Percentiles rank a stretch among this genome's conserved stretches.
These are phyloP conservation scores for Diogma glabrata DNA, from an alignment of 2,888 invertebrate species.

Conservation along the genomic window DNA sequence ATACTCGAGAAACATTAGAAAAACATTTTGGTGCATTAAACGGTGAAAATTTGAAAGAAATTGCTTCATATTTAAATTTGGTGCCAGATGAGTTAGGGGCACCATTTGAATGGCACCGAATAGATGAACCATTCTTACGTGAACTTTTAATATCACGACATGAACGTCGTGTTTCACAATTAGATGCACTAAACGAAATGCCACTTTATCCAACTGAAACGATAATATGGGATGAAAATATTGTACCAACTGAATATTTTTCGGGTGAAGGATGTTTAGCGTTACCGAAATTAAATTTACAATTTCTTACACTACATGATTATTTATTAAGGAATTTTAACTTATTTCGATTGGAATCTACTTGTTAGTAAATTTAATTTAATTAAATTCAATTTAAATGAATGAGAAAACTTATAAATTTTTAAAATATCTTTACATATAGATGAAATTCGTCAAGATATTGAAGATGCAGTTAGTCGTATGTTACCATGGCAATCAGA, in stretches of 20 bases:
- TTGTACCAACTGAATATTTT: slow-evolving; percentile 95
- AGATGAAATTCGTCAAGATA: slow-evolving; percentile 97
- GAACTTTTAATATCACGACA: slow-evolving; percentile 79
- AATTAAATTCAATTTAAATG: too few species aligned
- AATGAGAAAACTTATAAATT: too few species aligned
- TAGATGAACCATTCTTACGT: slow-evolving; percentile 69
- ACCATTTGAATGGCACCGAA: slow-evolving; percentile 55
- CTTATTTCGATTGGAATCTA: slow-evolving; percentile 93
- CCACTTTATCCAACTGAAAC: slow-evolving; percentile 97
- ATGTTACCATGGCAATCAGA: slow-evolving; percentile 92
- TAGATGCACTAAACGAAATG: slow-evolving; percentile 93
- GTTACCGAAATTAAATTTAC: slow-evolving; percentile 92
- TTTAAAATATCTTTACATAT: slow-evolving; percentile 26
- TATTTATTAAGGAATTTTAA: slow-evolving; percentile 95
- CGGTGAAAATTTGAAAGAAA: slow-evolving; percentile 66
- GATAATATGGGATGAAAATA: slow-evolving; percentile 98
- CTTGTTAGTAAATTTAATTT: slow-evolving; percentile 59
- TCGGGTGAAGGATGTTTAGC: slow-evolving; percentile 93
- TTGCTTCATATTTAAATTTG: slow-evolving; percentile 78
- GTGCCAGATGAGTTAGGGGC: slow-evolving; percentile 63
- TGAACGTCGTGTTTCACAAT: slow-evolving; percentile 79
- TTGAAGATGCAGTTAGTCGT: slow-evolving; percentile 92
- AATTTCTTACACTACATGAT: slow-evolving; percentile 96
- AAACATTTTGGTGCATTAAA: slow-evolving; percentile 70
- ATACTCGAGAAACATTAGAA: slow-evolving; percentile 68